Conservation (phyloP, 2,888 invertebrate genomes). For the Papilio elwesi region DNA sequence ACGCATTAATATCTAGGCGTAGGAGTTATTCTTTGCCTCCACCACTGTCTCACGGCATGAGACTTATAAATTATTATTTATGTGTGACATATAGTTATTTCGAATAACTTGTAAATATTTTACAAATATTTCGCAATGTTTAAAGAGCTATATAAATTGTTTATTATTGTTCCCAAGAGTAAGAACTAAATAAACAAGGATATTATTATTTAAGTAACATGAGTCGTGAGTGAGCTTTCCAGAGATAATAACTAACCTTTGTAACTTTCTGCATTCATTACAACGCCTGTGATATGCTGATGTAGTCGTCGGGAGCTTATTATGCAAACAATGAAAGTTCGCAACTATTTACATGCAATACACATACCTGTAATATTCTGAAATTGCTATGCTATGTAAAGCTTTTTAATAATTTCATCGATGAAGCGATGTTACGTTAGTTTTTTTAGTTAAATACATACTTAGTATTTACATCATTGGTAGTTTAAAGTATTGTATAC, state of each 20-base stretch:
- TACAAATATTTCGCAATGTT: background rate
- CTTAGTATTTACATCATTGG: too few relatives aligned
- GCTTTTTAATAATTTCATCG: background rate
- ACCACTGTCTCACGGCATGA: too few relatives aligned
- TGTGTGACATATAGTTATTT: background rate
- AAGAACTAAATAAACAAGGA: background rate
- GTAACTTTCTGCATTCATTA: slow-evolving; percentile 21
- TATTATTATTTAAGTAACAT: background rate
- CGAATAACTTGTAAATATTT: background rate
- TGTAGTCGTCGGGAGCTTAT: slow-evolving; percentile 13
- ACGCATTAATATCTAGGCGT: too few relatives aligned
- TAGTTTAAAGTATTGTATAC: too few relatives aligned
- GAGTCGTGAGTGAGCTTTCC: background rate
- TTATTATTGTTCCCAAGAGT: too few relatives aligned
- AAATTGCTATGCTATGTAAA: background rate
- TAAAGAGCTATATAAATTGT: too few relatives aligned
- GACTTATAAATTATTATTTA: too few relatives aligned
- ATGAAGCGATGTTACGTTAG: background rate
- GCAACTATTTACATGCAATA: slow-evolving; percentile 17
- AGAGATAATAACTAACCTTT: slow-evolving; percentile 16
- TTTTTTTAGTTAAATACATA: too few relatives aligned
- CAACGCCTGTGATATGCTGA: slow-evolving; percentile 16
- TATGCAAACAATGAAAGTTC: slow-evolving; percentile 28
- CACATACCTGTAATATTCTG: background rate
- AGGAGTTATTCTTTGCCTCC: too few relatives aligned